These are phyloP conservation scores for Passer montanus DNA, from an alignment of 2,113 vertebrate species.

Conservation along the genomic window DNA sequence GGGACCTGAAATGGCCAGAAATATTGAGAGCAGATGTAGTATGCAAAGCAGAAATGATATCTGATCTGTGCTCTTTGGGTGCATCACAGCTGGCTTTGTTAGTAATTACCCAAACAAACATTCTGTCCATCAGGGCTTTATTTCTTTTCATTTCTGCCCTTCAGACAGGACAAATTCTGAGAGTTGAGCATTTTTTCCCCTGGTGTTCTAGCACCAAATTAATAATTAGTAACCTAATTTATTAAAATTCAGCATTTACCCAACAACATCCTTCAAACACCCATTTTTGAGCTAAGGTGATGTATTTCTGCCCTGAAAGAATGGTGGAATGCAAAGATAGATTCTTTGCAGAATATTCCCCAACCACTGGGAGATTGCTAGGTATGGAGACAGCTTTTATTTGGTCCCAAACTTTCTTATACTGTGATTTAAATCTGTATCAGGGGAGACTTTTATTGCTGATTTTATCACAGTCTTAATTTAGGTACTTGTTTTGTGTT, in stretches of 20 bases:
- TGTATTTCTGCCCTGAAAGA: not conserved
- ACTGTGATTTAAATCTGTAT: not conserved
- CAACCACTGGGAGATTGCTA: not conserved
- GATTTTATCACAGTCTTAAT: not conserved
- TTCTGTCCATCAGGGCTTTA: not conserved
- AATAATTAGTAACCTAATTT: not conserved
- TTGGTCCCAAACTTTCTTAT: not conserved
- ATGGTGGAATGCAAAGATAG: not conserved
- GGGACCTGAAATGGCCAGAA: conserved; percentile 42
- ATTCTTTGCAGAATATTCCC: not conserved
- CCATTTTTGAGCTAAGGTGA: not conserved
- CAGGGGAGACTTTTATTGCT: not conserved
- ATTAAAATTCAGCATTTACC: not conserved
- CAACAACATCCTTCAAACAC: not conserved
- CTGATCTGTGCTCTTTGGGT: conserved; percentile 26
- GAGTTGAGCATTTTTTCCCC: not conserved
- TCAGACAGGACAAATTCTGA: not conserved
- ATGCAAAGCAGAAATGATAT: not conserved
- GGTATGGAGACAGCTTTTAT: not conserved
- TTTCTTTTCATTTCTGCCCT: not conserved
- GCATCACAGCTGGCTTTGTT: not conserved
- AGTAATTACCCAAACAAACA: conserved; percentile 47
- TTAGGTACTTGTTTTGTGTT: not conserved
- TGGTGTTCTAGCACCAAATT: not conserved
- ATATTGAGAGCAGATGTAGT: conserved; percentile 61